These are phyloP conservation scores for Catostomus latipinnis DNA, from an alignment of 2,797 vertebrate genomes.

Conservation along the genomic window DNA sequence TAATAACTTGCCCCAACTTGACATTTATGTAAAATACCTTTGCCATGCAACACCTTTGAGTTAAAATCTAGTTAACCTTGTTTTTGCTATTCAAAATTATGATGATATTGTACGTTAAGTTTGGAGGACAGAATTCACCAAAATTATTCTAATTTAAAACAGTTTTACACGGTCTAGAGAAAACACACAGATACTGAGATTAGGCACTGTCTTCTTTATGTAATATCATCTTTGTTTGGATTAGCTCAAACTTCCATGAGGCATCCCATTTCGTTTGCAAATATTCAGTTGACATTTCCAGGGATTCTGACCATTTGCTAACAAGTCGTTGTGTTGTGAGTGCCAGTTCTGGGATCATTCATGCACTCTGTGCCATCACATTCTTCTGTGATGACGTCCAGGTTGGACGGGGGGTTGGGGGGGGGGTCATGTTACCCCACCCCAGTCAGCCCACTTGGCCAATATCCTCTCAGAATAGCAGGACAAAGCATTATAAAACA, in stretches of 20 bases:
- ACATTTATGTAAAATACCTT: no score
- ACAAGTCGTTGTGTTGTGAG: not conserved
- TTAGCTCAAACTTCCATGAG: not conserved
- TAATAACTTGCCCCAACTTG: no score
- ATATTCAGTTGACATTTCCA: not conserved
- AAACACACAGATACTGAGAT: not conserved
- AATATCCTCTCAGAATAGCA: constrained; percentile 31
- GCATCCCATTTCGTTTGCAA: constrained; percentile 6
- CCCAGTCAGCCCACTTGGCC: not conserved
- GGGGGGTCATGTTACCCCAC: constrained; percentile 2
- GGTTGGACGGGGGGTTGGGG: not conserved
- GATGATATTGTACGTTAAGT: no score
- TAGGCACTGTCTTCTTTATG: not conserved
- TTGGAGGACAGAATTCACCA: no score
- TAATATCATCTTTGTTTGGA: no score
- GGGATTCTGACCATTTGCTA: not conserved
- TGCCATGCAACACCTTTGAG: no score
- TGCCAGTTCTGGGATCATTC: not conserved
- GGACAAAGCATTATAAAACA: constrained; percentile 46
- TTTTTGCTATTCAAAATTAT: no score
- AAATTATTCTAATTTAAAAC: no score
- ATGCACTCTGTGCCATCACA: constrained; percentile 3
- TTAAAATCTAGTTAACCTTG: no score
- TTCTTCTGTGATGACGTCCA: constrained; percentile 33
- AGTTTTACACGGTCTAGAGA: not conserved